Conservation (phyloP, 2,113 vertebrate genomes). For the Cervus canadensis region DNA sequence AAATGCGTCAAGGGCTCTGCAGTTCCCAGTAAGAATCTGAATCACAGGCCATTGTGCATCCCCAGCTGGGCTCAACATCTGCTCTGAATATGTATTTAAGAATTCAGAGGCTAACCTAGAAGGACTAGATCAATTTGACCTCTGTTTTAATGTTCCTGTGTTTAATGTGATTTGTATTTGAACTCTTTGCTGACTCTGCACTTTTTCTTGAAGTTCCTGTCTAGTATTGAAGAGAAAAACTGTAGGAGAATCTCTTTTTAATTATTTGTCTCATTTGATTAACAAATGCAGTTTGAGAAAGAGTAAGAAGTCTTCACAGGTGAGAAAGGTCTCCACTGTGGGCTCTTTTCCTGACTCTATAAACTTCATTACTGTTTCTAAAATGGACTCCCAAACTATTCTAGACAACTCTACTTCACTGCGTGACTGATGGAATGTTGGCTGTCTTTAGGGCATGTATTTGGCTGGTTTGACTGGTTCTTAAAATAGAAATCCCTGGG, state of each 20-base stretch:
- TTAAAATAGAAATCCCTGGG: slow-evolving; percentile 13
- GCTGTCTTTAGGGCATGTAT: background rate
- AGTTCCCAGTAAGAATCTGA: background rate
- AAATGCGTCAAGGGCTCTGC: background rate
- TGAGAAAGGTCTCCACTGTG: background rate
- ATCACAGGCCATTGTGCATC: background rate
- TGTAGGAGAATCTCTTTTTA: background rate
- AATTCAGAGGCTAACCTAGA: background rate
- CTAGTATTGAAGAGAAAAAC: background rate
- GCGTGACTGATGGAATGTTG: background rate
- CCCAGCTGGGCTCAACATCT: background rate
- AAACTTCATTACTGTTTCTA: background rate
- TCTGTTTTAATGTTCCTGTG: background rate
- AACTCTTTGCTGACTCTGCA: background rate
- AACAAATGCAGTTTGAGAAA: background rate
- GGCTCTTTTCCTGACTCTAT: background rate
- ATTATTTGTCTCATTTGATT: background rate
- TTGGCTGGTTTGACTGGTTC: background rate
- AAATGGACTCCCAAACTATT: background rate
- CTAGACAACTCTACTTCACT: background rate
- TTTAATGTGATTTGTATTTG: background rate
- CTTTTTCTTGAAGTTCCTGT: background rate
- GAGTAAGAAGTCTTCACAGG: background rate
- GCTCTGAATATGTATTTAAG: background rate
- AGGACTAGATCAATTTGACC: background rate